phyloP scores from a whole-genome alignment of 2,797 vertebrate species.

The Decapterus maruadsi region DNA sequence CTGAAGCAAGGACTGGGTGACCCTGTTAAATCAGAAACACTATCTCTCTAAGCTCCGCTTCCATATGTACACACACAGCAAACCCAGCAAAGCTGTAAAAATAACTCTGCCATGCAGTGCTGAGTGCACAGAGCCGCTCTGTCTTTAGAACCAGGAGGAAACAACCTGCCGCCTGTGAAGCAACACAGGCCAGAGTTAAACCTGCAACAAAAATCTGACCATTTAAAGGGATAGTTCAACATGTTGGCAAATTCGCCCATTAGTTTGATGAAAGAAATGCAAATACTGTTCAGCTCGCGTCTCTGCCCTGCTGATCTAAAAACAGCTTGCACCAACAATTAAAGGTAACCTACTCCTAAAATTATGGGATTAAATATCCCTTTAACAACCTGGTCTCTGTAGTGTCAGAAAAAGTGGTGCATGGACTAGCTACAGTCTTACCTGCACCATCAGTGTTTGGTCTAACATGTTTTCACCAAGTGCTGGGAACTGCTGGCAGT shows the following conservation, averaged over 20 bases:
- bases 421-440: slow-evolving; percentile 1
- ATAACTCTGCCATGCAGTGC: slow-evolving; percentile 54
- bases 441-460: slow-evolving; percentile 27
- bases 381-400: slow-evolving; percentile 1
- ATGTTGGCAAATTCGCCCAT: too few relatives aligned
- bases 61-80: slow-evolving; percentile 58
- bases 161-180: slow-evolving; percentile 35
- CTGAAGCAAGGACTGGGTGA: slow-evolving; percentile 54
- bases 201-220: slow-evolving; percentile 34
- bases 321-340: too few relatives aligned
- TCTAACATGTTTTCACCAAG: slow-evolving; percentile 43
- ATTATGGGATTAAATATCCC: too few relatives aligned
- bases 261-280: too few relatives aligned
- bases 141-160: slow-evolving; percentile 52
- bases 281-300: too few relatives aligned
- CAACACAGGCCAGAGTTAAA: slow-evolving; percentile 26
- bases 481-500: slow-evolving; percentile 36
- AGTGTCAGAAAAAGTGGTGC: slow-evolving; percentile 3
- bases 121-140: slow-evolving; percentile 32
- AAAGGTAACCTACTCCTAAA: too few relatives aligned
- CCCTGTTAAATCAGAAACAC: slow-evolving; percentile 58
- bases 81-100: slow-evolving; percentile 60
- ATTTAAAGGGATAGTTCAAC: background rate
- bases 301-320: too few relatives aligned
- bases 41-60: slow-evolving; percentile 47